Percentiles rank a stretch among this genome's conserved stretches.
These are phyloP conservation scores for Zosterops borbonicus DNA, from an alignment of 2,113 vertebrate genomes.

Conservation along the genomic window DNA sequence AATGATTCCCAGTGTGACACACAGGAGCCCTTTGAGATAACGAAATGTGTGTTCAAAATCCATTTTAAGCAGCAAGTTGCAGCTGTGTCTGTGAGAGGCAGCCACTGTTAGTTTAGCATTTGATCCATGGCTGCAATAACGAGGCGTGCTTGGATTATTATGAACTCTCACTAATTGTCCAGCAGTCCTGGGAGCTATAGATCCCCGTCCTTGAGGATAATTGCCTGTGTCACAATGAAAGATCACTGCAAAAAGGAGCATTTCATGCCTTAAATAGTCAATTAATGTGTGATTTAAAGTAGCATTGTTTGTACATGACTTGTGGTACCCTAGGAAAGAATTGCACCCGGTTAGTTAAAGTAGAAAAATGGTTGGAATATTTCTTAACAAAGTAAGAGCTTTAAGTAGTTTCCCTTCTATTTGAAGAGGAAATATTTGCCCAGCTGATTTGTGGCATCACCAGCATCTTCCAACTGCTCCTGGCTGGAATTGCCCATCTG, in stretches of 20 bases:
- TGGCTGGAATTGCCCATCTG: fast-evolving
- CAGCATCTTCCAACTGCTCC: not conserved
- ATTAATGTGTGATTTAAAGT: not conserved
- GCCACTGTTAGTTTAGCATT: not conserved
- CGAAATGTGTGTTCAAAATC: not conserved
- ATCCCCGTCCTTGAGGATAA: not conserved
- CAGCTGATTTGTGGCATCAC: too few species aligned
- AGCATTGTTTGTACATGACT: not conserved
- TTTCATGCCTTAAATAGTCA: slow-evolving; percentile 9
- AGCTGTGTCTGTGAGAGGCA: not conserved
- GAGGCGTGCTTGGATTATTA: not conserved
- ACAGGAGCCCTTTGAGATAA: not conserved
- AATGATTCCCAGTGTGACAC: not conserved
- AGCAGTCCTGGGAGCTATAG: not conserved
- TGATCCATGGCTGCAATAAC: not conserved
- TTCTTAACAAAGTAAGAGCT: not conserved
- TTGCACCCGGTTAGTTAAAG: not conserved
- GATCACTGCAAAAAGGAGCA: not conserved
- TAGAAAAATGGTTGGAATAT: not conserved
- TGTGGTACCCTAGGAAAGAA: not conserved
- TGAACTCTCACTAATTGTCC: slow-evolving; percentile 31
- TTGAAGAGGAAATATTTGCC: not conserved
- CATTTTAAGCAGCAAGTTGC: not conserved
- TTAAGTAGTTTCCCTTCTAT: not conserved
- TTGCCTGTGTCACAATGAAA: not conserved